Base-by-base conservation (phyloP, 1,140 invertebrate genomes). In the Hormaphis cornu region DNA sequence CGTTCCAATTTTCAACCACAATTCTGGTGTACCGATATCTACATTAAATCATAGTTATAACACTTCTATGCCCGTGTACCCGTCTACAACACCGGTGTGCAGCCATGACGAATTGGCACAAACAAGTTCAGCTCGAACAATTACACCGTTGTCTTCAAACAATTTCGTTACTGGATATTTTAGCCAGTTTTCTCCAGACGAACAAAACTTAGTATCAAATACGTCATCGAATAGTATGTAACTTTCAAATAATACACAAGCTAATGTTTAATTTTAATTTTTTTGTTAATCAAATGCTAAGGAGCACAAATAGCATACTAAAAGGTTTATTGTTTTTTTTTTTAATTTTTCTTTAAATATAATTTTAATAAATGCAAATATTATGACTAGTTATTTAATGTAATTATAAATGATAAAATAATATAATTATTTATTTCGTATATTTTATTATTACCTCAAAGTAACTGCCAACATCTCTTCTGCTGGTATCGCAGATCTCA, bases 401-500 rank as follows among this genome's bases (percentile, higher is more conserved):
- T 46, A 46, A 46, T 46, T 46, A 46, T 52, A 26, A 26, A 52
- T 52, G 22, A 52, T 52, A 52, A 52, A 37, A 56, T 56, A 35
- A 35, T 56, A 56, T n/a, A 56, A 28, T 18, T 56, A 56, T 20
- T 24, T 56, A 56, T 56, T 56, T 56, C 22, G 24, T 56, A 20
- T 46, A 46, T 46, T 33, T 56, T 56, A 28, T 53, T 30, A n/a
- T 53, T 56, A 78, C 63, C 76, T 73, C n/a, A 79, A 58, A 53
- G 77, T 78, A 44, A 74, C 75, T 35, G 73, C 72, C 18, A 79
- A 72, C 52, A 76, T 72, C 72, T 78, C 75, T 69, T 77, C 63
- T 61, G 75, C 71, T 53, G 74, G 73, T 71, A 79, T 77, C 44
- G 74, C 71, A 72, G 70, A 48, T 72, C 76, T 73, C 76, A 79